Evolutionary conservation across 2,797 vertebrate species (phyloP), one percentile per base, ranked within the genome.

Genomic region (Salarias fasciatus): DNA sequence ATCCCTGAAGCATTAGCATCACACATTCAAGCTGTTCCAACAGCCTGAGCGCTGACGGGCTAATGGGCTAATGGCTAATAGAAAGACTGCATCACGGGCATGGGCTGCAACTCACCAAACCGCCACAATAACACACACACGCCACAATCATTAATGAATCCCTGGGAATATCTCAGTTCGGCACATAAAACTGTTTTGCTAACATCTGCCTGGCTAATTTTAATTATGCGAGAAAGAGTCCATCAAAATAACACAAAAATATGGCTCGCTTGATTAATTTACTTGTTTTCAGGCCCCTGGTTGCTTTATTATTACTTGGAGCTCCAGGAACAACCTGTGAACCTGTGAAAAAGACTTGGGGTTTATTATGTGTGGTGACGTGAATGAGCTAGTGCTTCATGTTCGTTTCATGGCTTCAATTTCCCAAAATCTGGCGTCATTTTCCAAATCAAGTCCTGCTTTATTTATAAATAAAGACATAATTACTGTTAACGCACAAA

Each of bases 1-100:
- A 87, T 91, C 89, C 90, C 91, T 79, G 84, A 92, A 93, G 92
- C 91, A 88, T 92, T 88, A 89, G 89, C 88, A 76, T 91, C 89
- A 76, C 89, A 89, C 86, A 38, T 90, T 91, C 92, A 93, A 92
- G 92, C 92, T 93, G 92, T 93, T 93, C 87, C 91, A 92, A 92
- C 92, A 92, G 92, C 91, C 92, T 93, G 90, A 90, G 84, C 80
- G 86, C 91, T 92, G 89, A 91, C 88, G 92, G 90, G 90, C 90
- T 92, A 92, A 92, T 89, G 88, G 77, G 89, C 88, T 91, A 90
- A 91, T 88, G 83, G 89, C 89, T 89, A 90, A 92, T 92, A 85
- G 86, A 88, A 79, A 85, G 84, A 84, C 84, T 83, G 87, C 87
- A 85, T 88, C 83, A 88, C 53, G 62, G 77, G 76, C 41, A 63